Evolutionary conservation across 1,140 invertebrate genomes (phyloP), one percentile per base, ranked within the genome.

Genomic region (Delia radicum): DNA sequence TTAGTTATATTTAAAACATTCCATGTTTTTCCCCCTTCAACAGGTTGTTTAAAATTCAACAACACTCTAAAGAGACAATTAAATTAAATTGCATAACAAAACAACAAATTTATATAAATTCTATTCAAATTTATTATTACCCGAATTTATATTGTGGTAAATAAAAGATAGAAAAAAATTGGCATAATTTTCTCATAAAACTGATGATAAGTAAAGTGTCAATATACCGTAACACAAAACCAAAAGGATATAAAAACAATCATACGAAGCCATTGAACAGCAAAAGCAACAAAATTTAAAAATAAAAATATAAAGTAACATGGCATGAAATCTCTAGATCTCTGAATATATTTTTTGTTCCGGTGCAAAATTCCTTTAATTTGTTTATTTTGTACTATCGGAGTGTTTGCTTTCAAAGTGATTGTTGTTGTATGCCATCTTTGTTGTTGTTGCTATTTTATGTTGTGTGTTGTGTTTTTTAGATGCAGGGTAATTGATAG

Each of bases 381-480:
- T 67, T 67, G 63, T 67, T 67, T 67, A 67, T 67, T 67, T 67
- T 67, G 27, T 67, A 29, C 63, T 67, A 28, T n/a, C 63, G n/a
- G 2, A 67, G 63, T 29, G 27, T 67, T 67, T 67, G 63, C 31
- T 67, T 67, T 67, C 27, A 67, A 67, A 67, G 63, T n/a, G 63
- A 31, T 2, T 67, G 7, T 65, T 28, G 26, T 13, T 65, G 62
- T 28, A 3, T 62, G 55, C 21, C 21, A 24, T 24, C 21, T 18
- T 24, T 24, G 12, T 62, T 62, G 55, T 62, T 26, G 55, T 62
- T 24, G 21, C 21, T n/a, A 61, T 21, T 21, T 15, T n/a, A n/a
- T 61, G 18, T 61, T 28, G 10, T 63, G 10, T 26, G 63, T 31
- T 12, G 12, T 31, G 29, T 31, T 18, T 67, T n/a, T 29, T 31